A percentile compares a stretch with the other conserved stretches of the same genome.
These are phyloP conservation scores for Circaetus cinerascens DNA, from an alignment of 2,113 vertebrate species.

Conservation along the genomic window DNA sequence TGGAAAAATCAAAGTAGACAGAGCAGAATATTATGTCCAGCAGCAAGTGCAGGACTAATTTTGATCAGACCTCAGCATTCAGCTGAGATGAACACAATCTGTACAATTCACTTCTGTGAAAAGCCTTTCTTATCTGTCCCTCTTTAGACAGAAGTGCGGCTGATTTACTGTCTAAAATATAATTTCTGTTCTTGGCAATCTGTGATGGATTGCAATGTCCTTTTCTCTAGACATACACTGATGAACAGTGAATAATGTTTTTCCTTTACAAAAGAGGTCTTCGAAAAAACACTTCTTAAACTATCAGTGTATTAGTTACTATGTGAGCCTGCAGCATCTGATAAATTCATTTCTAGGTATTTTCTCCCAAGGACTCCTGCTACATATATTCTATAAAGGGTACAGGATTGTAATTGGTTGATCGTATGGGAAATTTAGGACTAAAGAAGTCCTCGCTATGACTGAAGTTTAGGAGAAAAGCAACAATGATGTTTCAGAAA, in stretches of 20 bases:
- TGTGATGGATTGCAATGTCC: background rate
- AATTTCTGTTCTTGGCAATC: background rate
- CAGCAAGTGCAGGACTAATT: background rate
- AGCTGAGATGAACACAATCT: background rate
- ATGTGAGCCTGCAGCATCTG: background rate
- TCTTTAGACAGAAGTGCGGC: background rate
- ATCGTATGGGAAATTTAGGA: background rate
- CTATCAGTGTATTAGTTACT: background rate
- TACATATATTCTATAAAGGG: background rate
- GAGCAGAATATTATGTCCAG: background rate
- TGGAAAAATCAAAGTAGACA: background rate
- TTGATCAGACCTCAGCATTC: background rate
- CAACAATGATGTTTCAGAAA: background rate
- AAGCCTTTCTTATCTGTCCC: background rate
- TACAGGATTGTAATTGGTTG: background rate
- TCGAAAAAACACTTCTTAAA: background rate
- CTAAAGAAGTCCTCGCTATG: background rate
- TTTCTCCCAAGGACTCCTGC: background rate
- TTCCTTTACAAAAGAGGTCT: background rate
- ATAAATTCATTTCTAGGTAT: background rate
- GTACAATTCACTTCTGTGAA: background rate
- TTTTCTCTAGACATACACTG: background rate
- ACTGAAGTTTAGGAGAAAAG: background rate
- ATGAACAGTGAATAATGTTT: background rate
- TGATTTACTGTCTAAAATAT: background rate